Evolutionary conservation across 2,888 invertebrate species (phyloP).

Genomic region (Polydesmus complanatus): DNA sequence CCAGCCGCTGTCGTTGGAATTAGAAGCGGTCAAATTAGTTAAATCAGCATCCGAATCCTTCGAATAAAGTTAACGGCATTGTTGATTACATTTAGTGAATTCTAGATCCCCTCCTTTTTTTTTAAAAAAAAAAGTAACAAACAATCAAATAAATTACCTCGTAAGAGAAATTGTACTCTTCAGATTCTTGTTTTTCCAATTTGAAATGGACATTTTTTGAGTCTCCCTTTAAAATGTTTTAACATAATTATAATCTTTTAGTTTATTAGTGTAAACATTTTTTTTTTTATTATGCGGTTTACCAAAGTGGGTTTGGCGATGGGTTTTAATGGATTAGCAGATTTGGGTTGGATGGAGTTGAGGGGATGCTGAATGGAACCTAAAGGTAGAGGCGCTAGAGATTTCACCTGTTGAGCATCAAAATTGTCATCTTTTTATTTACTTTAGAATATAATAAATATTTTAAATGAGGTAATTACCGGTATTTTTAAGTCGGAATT

Average conservation of each 20-base stretch:
- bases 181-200: slow-evolving; percentile 11
- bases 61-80: neutral
- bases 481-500: neutral
- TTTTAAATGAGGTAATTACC: too few species aligned
- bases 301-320: too few species aligned
- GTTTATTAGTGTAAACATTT: too few species aligned
- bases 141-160: slow-evolving; percentile 6
- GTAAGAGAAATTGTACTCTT: slow-evolving; percentile 14
- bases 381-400: too few species aligned
- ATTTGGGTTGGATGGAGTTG: neutral
- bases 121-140: neutral
- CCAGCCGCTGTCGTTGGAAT: neutral
- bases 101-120: neutral
- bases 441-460: too few species aligned
- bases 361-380: neutral
- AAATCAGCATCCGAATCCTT: neutral
- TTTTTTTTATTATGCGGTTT: too few species aligned
- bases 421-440: too few species aligned
- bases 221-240: too few species aligned
- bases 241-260: too few species aligned
- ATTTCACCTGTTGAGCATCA: too few species aligned
- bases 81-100: neutral
- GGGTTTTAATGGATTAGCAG: neutral
- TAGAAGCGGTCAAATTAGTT: neutral
- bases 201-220: slow-evolving; percentile 15